phyloP scores from a whole-genome alignment of 2,888 invertebrate genomes.

The Pollenia griseotomentosa region DNA sequence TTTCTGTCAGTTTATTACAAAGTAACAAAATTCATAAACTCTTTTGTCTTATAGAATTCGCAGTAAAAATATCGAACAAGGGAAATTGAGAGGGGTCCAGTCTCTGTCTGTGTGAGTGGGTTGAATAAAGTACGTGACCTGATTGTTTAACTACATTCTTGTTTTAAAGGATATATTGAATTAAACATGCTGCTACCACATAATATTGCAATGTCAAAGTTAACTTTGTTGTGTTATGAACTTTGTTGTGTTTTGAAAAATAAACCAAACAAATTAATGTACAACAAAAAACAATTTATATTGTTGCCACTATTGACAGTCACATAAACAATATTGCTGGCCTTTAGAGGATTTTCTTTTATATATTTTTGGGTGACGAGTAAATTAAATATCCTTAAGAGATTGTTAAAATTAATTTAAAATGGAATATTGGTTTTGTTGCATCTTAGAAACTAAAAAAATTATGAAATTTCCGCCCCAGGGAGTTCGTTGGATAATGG shows the following conservation, averaged over 20 bases:
- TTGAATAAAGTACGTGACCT: slow-evolving; percentile 66
- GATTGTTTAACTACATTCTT: slow-evolving; percentile 59
- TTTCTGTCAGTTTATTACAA: slow-evolving; percentile 10
- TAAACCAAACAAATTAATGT: slow-evolving; percentile 51
- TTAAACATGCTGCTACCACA: slow-evolving; percentile 39
- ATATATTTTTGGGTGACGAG: background rate
- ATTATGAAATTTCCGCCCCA: too few relatives aligned
- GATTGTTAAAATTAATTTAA: slow-evolving; percentile 57
- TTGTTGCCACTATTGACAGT: slow-evolving; percentile 39
- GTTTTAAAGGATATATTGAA: slow-evolving; percentile 46
- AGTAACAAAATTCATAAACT: slow-evolving; percentile 39
- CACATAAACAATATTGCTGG: slow-evolving; percentile 51
- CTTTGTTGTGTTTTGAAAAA: slow-evolving; percentile 36
- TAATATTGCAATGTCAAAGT: slow-evolving; percentile 69
- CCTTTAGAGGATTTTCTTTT: slow-evolving; percentile 23
- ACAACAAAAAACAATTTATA: slow-evolving; percentile 52
- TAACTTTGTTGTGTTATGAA: slow-evolving; percentile 66
- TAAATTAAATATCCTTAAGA: slow-evolving; percentile 52
- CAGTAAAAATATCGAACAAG: background rate
- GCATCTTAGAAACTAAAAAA: background rate
- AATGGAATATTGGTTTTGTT: slow-evolving; percentile 39
- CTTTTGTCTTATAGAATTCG: background rate
- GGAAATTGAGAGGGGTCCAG: background rate
- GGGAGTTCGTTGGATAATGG: too few relatives aligned
- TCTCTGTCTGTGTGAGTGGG: background rate